A percentile compares a stretch with the other conserved stretches of the same genome.
Conservation (phyloP, 2,888 invertebrate genomes). For the Sesamia inferens region DNA sequence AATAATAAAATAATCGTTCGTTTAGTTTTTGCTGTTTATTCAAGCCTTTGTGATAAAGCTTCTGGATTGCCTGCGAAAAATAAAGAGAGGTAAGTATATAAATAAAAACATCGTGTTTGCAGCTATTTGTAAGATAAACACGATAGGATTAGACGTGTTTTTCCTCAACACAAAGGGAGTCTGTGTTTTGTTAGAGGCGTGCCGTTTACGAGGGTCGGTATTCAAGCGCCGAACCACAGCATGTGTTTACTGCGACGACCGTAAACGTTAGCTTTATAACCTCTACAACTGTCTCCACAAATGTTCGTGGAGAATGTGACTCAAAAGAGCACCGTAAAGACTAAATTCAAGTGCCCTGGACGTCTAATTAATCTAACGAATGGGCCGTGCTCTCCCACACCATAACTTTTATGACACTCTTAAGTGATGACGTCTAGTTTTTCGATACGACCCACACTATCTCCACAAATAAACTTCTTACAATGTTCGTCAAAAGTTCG, state of each 20-base stretch:
- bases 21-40: conserved; percentile 5
- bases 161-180: conserved; percentile 37
- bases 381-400: conserved; percentile 49
- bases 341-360: conserved; percentile 73
- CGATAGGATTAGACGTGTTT: conserved; percentile 40
- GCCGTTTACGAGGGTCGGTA: conserved; percentile 79
- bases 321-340: conserved; percentile 79
- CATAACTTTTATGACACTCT: conserved; percentile 29
- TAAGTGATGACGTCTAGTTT: conserved; percentile 63
- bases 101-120: conserved; percentile 25
- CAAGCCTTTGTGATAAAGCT: neutral
- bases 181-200: conserved; percentile 65
- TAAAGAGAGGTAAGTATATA: neutral
- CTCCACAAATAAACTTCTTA: conserved; percentile 64
- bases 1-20: conserved; percentile 16
- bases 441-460: conserved; percentile 62
- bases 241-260: conserved; percentile 77
- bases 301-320: conserved; percentile 67
- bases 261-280: conserved; percentile 79
- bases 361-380: conserved; percentile 79
- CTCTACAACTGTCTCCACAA: conserved; percentile 74
- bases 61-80: neutral
- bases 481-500: conserved; percentile 60
- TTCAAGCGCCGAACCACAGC: conserved; percentile 72
- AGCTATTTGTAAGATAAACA: conserved; percentile 16